Evolutionary conservation across 2,797 vertebrate species (phyloP).

Genomic region (Rhyacichthys aspro): DNA sequence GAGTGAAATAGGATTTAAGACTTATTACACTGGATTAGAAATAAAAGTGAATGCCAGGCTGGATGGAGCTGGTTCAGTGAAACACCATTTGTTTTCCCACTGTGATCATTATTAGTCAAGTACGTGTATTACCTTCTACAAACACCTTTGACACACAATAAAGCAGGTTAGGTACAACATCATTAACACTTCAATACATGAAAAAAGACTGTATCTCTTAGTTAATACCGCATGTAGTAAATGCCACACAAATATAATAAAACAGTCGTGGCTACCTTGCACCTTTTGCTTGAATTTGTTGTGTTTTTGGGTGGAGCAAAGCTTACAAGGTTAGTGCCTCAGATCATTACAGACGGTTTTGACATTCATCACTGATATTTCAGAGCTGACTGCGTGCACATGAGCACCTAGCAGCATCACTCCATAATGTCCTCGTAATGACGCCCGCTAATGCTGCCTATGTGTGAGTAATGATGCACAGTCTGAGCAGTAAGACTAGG

Average conservation of each 20-base stretch:
- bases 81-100: too few species aligned
- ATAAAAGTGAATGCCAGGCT: too few species aligned
- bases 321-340: conserved; percentile 33
- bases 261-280: not conserved
- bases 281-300: conserved; percentile 1
- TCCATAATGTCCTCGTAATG: conserved; percentile 23
- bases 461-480: conserved; percentile 27
- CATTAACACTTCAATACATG: too few species aligned
- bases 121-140: too few species aligned
- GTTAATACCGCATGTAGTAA: too few species aligned
- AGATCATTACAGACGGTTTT: conserved; percentile 82
- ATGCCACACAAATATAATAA: not conserved
- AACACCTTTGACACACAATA: too few species aligned
- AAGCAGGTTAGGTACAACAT: too few species aligned
- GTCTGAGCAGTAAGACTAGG: conserved; percentile 16
- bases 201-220: too few species aligned
- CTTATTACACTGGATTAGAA: too few species aligned
- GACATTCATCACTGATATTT: conserved; percentile 81
- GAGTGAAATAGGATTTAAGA: too few species aligned
- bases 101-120: too few species aligned
- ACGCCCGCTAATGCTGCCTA: conserved; percentile 12
- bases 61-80: too few species aligned
- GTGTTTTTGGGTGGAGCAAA: conserved; percentile 14
- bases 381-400: conserved; percentile 10
- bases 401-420: conserved; percentile 7